These are phyloP conservation scores for Hippasteria phrygiana DNA, from an alignment of 53 echinoderm and acorn worm species.

Conservation along the genomic window DNA sequence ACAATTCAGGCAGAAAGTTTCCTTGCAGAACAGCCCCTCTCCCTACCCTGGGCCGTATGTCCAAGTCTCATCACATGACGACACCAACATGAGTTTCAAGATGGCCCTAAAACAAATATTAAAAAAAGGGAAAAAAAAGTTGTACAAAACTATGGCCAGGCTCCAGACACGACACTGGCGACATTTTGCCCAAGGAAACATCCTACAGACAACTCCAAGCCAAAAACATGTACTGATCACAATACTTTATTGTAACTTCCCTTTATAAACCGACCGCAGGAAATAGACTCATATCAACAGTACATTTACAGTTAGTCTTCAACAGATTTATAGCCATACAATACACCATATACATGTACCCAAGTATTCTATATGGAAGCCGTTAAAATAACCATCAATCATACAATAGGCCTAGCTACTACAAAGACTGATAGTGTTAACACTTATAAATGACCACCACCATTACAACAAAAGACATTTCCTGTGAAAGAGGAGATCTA, in stretches of 20 bases:
- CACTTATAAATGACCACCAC: not conserved
- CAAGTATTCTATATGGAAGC: conserved; percentile 39
- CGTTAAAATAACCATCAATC: not conserved
- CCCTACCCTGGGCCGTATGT: no score
- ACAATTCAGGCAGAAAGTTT: no score
- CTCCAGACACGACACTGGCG: no score
- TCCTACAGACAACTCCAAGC: not conserved
- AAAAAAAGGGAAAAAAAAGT: no score
- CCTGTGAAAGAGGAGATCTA: no score
- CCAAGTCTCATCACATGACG: no score
- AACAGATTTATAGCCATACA: not conserved
- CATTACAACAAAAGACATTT: not conserved
- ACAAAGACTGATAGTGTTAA: not conserved
- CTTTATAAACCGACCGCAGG: not conserved
- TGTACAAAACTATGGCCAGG: no score
- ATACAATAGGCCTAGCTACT: not conserved
- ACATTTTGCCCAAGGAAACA: no score
- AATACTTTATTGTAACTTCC: conserved; percentile 57
- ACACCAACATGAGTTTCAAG: no score
- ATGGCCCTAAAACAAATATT: no score
- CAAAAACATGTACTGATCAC: conserved; percentile 25
- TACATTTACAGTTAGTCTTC: conserved; percentile 20
- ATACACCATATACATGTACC: conserved; percentile 29
- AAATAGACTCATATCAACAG: conserved; percentile 54
- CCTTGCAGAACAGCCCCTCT: no score